Conservation (phyloP, 1,140 invertebrate species). For the Caenorhabditis elegans region WBcel235 BX284602.5:6793001-6793500, state of each 20-base stretch:
- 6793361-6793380: neutral
- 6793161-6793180: no score
- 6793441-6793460: neutral
- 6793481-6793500: constrained; percentile 2
- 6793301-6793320: neutral
- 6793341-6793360: no score
- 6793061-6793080: neutral
- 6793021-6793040: constrained; percentile 12
- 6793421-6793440: neutral
- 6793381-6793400: constrained; percentile 17
- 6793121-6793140: neutral
- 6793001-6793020: neutral
- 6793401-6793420: neutral
- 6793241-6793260: neutral
- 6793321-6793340: neutral
- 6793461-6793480: neutral
- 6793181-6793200: neutral
- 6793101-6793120: neutral
- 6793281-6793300: neutral
- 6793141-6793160: no score
- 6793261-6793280: neutral
- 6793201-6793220: neutral
- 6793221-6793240: neutral
- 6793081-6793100: constrained; percentile 6
- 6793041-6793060: constrained; percentile 5